Conservation (phyloP, 2,888 invertebrate genomes). For the Drosophila quasianomalipes region DNA sequence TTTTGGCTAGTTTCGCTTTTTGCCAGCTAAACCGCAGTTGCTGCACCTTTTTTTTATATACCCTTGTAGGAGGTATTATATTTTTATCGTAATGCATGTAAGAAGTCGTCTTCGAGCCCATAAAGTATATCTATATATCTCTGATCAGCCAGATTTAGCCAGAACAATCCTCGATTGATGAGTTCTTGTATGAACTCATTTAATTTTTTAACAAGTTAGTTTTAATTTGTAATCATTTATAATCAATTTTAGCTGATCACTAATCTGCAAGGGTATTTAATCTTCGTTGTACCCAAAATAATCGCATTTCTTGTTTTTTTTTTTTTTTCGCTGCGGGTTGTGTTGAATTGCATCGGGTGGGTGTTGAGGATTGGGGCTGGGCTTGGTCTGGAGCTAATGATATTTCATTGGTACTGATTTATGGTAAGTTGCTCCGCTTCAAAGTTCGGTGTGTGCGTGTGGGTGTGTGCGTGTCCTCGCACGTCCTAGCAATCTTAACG, state of each 20-base stretch:
- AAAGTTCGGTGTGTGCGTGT: constrained; percentile 17
- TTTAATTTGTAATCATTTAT: not conserved
- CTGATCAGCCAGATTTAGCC: not conserved
- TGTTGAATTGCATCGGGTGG: not conserved
- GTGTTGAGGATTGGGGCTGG: constrained; percentile 3
- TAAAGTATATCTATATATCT: not conserved
- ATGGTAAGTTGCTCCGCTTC: constrained; percentile 54
- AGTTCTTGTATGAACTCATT: too few species aligned
- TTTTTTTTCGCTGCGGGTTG: not conserved
- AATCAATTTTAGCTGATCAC: not conserved
- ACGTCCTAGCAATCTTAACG: constrained; percentile 39
- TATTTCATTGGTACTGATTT: constrained; percentile 79
- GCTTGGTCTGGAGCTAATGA: constrained; percentile 61
- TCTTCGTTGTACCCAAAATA: not conserved
- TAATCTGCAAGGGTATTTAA: not conserved
- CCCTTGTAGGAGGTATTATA: not conserved
- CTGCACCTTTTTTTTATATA: constrained; percentile 10
- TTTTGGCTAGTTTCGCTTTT: constrained; percentile 30
- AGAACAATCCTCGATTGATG: too few species aligned
- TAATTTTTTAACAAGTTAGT: not conserved
- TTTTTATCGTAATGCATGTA: not conserved
- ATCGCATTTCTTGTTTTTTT: not conserved
- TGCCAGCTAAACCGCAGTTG: constrained; percentile 32
- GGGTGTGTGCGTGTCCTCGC: not conserved
- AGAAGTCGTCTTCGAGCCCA: not conserved